Percentiles rank a stretch among this genome's conserved stretches.
Evolutionary conservation across 2,113 vertebrate species (phyloP).

Genomic region (Galemys pyrenaicus): DNA sequence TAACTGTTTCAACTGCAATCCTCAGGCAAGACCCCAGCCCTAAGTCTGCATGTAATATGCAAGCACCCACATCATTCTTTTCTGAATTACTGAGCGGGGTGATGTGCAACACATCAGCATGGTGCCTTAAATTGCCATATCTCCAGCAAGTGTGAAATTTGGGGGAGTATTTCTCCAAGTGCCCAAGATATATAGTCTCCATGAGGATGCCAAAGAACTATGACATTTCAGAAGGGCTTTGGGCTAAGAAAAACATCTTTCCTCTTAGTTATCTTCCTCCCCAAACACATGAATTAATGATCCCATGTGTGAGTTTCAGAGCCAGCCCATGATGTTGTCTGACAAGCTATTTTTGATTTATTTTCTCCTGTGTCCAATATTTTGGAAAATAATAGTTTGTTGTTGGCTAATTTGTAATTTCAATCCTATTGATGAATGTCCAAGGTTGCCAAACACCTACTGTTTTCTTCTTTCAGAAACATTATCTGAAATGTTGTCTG

Average conservation of each 20-base stretch:
- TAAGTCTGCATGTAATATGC: background rate
- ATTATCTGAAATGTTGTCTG: conserved; percentile 28
- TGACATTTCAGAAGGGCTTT: conserved; percentile 75
- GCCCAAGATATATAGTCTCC: conserved; percentile 52
- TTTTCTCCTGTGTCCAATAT: conserved; percentile 78
- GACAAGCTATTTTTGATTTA: conserved; percentile 70
- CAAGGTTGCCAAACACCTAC: conserved; percentile 51
- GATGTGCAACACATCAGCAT: background rate
- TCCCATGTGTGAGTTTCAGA: conserved; percentile 67
- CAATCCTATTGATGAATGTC: conserved; percentile 62
- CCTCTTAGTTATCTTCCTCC: conserved; percentile 66
- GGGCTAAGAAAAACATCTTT: conserved; percentile 75
- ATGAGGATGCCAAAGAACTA: conserved; percentile 72
- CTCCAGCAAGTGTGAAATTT: conserved; percentile 56
- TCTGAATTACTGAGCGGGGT: background rate
- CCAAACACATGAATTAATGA: conserved; percentile 79
- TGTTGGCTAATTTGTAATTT: conserved; percentile 69
- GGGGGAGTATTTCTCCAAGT: conserved; percentile 40
- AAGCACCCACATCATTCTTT: background rate
- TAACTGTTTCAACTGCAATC: background rate
- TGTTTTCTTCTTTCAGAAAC: background rate
- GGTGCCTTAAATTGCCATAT: conserved; percentile 12
- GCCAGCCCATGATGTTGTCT: conserved; percentile 70
- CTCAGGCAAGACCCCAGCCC: background rate
- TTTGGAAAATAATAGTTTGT: conserved; percentile 73